phyloP scores from a whole-genome alignment of 2,113 vertebrate genomes.

The Anser brachyrhynchus region DNA sequence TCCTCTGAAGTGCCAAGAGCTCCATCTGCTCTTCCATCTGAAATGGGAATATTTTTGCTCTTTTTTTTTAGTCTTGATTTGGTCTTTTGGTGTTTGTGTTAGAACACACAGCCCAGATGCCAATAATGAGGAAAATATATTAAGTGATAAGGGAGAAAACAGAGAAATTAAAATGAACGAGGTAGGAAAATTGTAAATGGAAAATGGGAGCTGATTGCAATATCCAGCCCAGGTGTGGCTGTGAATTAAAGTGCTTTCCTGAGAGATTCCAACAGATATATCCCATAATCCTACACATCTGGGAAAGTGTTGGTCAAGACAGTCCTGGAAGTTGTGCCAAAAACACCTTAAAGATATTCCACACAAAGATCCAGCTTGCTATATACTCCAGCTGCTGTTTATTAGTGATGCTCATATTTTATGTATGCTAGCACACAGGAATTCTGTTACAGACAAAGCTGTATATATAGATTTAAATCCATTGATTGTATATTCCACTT shows the following conservation, averaged over 20 bases:
- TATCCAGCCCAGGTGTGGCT: conserved; percentile 58
- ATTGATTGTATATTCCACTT: neutral
- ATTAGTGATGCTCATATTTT: conserved; percentile 62
- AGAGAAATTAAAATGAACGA: conserved; percentile 62
- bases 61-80: conserved; percentile 78
- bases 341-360: conserved; percentile 69
- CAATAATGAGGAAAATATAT: conserved; percentile 69
- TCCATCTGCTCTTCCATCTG: conserved; percentile 85
- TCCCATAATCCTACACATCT: conserved; percentile 64
- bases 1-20: conserved; percentile 78
- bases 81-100: conserved; percentile 74
- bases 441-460: neutral
- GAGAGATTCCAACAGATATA: conserved; percentile 50
- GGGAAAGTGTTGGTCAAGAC: conserved; percentile 64
- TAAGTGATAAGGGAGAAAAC: conserved; percentile 65
- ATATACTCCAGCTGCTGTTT: conserved; percentile 62
- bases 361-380: conserved; percentile 43
- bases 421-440: conserved; percentile 1
- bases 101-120: conserved; percentile 75
- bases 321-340: conserved; percentile 53
- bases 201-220: conserved; percentile 55
- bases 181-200: conserved; percentile 47
- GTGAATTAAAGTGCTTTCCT: conserved; percentile 45
- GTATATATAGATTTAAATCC: neutral
- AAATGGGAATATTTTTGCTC: conserved; percentile 81